Conservation (phyloP, 2,888 invertebrate genomes). For the Epirrhoe alternata region DNA sequence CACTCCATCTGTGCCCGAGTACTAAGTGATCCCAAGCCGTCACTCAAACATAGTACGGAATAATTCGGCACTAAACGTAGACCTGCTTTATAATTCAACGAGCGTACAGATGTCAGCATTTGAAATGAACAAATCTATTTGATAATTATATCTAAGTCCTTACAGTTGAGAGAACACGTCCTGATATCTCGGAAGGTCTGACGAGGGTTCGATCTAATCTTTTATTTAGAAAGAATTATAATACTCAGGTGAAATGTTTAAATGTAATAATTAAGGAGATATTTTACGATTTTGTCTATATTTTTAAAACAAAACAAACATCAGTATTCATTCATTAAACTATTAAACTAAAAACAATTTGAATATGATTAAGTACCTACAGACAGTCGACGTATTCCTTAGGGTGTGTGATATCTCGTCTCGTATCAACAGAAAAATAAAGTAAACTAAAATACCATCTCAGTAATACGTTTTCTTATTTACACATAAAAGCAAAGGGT, state of each 20-base stretch:
- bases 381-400: background rate
- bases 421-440: background rate
- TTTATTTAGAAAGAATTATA: constrained; percentile 51
- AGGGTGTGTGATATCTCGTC: background rate
- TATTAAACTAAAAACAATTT: no score
- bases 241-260: constrained; percentile 28
- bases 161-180: constrained; percentile 49
- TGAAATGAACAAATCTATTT: constrained; percentile 45
- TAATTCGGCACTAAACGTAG: constrained; percentile 23
- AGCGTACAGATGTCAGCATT: constrained; percentile 46
- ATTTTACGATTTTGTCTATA: background rate
- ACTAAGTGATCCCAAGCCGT: constrained; percentile 17
- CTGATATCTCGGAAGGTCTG: constrained; percentile 50
- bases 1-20: background rate
- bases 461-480: background rate
- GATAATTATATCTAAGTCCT: constrained; percentile 54
- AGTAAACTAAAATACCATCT: background rate
- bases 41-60: constrained; percentile 19
- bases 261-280: constrained; percentile 3
- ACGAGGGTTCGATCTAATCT: constrained; percentile 63
- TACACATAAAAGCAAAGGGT: constrained; percentile 23
- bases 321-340: no score
- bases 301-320: no score
- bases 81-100: constrained; percentile 47
- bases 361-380: no score